Evolutionary conservation across 1,140 invertebrate genomes (phyloP), one percentile per base, ranked within the genome.

Genomic region (Dinothrombium tinctorium): DNA sequence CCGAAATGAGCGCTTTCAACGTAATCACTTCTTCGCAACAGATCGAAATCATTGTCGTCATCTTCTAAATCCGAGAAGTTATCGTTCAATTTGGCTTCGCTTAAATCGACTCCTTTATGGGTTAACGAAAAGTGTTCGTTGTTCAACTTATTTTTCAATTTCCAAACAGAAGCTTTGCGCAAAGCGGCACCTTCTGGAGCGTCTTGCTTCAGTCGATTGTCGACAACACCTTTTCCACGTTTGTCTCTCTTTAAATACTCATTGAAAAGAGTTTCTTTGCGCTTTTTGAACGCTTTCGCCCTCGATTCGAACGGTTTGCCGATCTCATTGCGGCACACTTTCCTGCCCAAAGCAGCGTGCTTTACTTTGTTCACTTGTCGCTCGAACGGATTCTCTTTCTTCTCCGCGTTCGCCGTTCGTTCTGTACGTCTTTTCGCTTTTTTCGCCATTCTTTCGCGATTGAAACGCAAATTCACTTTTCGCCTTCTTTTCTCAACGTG

Each of bases 1-100:
- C 81, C 81, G 59, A 92, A 92, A 62, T 92, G 79, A 19, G 79
- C 79, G 46, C 79, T 69, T 32, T 69, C 67, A 3, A 90, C 82
- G 62, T 86, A 84, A 3, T 73, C 66, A 45, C 69, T 73, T 37
- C 68, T 17, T 17, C 14, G 41, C 12, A 44, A 40, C n/a, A 44
- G 29, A 41, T 44, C 42, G 7, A 44, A 20, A 19, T 44, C 41
- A 12, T 44, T 37, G 25, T 44, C 42, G 22, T 44, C 42, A 4
- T 22, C 26, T 24, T 8, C 15, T 12, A 44, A 12, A n/a, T n/a
- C n/a, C n/a, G n/a, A n/a, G n/a, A n/a, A n/a, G 8, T 25, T 15
- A 29, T 44, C 42, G 22, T 44, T 24, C 15, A 44, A 14, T n/a
- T 9, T 29, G 28, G 9, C 14, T 29, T 29, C 14, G 14, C 9